phyloP scores from a whole-genome alignment of 2,797 vertebrate genomes.

The Potorous gilbertii region DNA sequence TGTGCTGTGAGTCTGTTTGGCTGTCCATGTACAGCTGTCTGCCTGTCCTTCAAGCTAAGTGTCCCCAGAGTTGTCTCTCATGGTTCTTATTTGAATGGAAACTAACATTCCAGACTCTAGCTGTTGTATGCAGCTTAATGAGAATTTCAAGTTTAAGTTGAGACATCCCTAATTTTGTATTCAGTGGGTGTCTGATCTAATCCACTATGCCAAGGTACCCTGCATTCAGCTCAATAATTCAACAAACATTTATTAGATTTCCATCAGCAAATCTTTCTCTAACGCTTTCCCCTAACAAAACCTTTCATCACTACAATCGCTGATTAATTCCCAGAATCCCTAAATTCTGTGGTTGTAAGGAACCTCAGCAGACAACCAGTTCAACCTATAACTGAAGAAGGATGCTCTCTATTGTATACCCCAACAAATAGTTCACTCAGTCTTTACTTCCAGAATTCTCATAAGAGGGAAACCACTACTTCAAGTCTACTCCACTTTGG shows the following conservation, averaged over 20 bases:
- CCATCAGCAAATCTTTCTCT: constrained; percentile 27
- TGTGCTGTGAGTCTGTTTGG: background rate
- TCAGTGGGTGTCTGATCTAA: background rate
- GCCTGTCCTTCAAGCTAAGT: background rate
- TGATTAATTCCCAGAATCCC: background rate
- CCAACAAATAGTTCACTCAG: background rate
- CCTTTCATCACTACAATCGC: background rate
- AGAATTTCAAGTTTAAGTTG: constrained; percentile 27
- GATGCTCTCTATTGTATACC: background rate
- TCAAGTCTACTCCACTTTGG: background rate
- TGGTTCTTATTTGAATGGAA: background rate
- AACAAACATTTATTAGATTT: constrained; percentile 10
- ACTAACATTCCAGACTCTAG: background rate
- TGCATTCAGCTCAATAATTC: background rate
- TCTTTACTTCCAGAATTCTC: background rate
- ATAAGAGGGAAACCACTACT: background rate
- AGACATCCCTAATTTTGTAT: constrained; percentile 31
- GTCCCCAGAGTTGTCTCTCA: background rate
- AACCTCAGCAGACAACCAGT: background rate
- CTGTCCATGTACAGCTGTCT: background rate
- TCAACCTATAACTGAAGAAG: background rate
- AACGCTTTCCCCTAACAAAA: background rate
- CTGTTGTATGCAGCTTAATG: background rate
- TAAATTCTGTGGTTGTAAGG: background rate
- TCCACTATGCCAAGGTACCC: background rate